These are phyloP conservation scores for Thymelicus sylvestris DNA, from an alignment of 2,888 invertebrate species.

Conservation along the genomic window DNA sequence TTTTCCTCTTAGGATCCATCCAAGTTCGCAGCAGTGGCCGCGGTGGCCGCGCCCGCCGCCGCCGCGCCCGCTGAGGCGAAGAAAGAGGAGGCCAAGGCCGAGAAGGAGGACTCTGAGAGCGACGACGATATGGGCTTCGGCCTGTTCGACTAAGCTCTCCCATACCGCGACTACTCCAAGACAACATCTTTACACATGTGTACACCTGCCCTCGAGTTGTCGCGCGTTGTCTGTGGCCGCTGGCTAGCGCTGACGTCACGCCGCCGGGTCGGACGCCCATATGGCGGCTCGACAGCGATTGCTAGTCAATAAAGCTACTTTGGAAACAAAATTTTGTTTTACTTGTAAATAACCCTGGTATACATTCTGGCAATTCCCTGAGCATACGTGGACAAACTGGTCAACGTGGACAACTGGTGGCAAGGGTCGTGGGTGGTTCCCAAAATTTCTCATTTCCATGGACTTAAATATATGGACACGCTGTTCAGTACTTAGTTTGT, in stretches of 20 bases:
- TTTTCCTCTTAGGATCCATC: conserved; percentile 90
- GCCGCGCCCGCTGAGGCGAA: conserved; percentile 86
- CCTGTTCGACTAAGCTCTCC: conserved; percentile 90
- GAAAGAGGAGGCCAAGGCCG: conserved; percentile 90
- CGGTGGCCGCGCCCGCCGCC: conserved; percentile 87
- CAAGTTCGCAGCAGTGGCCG: conserved; percentile 91
- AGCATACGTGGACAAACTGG: too few relatives aligned
- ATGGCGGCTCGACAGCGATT: conserved; percentile 71
- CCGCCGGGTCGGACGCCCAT: conserved; percentile 79
- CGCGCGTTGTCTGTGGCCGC: conserved; percentile 47
- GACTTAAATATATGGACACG: too few relatives aligned
- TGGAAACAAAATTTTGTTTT: conserved; percentile 43
- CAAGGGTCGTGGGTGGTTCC: too few relatives aligned
- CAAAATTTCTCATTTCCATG: too few relatives aligned
- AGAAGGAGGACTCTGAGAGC: conserved; percentile 92
- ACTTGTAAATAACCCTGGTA: conserved; percentile 22
- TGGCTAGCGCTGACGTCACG: conserved; percentile 56
- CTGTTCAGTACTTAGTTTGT: too few relatives aligned
- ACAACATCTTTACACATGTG: conserved; percentile 25
- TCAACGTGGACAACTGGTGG: too few relatives aligned
- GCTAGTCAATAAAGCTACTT: conserved; percentile 66
- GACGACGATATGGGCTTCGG: conserved; percentile 99
- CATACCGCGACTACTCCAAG: conserved; percentile 36
- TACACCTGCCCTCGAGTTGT: conserved; percentile 14
- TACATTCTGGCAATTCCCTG: too few relatives aligned